Evolutionary conservation across 2,797 vertebrate genomes (phyloP).

Genomic region (Geotria australis): DNA sequence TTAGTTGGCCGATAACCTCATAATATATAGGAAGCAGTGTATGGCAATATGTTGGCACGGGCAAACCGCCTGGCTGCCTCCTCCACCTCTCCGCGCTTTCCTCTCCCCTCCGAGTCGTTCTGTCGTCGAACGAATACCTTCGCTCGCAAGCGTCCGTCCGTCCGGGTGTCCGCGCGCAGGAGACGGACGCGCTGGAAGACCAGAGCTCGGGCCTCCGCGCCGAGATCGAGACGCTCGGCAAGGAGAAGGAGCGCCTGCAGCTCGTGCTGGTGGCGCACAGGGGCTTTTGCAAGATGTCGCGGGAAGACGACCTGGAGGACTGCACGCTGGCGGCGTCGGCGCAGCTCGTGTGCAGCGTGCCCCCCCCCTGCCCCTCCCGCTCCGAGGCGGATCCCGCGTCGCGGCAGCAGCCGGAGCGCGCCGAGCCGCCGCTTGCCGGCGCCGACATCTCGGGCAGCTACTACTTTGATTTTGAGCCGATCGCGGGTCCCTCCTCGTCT

Average conservation of each 20-base stretch:
- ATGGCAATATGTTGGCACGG: too few species aligned
- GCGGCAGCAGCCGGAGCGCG: not conserved
- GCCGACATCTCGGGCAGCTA: not conserved
- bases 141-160: too few species aligned
- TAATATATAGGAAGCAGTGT: too few species aligned
- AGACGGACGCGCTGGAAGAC: not conserved
- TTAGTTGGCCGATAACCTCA: too few species aligned
- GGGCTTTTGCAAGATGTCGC: not conserved
- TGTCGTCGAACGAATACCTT: too few species aligned
- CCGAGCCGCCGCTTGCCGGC: not conserved
- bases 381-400: not conserved
- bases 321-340: not conserved
- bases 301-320: slow-evolving; percentile 8
- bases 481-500: not conserved
- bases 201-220: not conserved
- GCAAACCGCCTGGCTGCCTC: too few species aligned
- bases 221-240: not conserved
- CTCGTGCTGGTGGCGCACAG: not conserved
- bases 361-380: not conserved
- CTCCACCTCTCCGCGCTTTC: too few species aligned
- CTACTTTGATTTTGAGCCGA: not conserved
- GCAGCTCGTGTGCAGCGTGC: accelerated
- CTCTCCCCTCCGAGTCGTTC: too few species aligned
- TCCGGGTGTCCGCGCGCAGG: not conserved
- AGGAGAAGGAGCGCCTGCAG: not conserved